phyloP scores from a whole-genome alignment of 2,888 invertebrate genomes.

The Drosophila histrio region DNA sequence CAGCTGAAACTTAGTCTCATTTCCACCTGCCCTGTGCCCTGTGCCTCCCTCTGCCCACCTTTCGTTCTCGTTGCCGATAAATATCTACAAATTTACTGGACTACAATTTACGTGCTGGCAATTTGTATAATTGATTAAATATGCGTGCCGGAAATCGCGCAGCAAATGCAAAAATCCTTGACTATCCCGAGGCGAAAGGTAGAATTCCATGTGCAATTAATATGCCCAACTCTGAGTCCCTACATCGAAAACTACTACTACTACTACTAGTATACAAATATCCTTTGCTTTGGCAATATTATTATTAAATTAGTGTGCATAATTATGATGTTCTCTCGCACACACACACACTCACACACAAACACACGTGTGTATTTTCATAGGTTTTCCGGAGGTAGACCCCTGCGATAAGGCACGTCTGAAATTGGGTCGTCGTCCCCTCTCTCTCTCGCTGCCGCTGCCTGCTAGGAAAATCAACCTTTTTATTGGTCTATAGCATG shows the following conservation, averaged over 20 bases:
- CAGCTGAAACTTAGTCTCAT: conserved; percentile 9
- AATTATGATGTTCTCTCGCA: conserved; percentile 50
- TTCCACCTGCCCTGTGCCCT: not conserved
- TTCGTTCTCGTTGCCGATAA: conserved; percentile 9
- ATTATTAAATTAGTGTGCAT: conserved; percentile 60
- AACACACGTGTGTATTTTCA: not conserved
- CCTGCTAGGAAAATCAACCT: conserved; percentile 21
- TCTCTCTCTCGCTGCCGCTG: not conserved
- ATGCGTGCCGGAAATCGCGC: conserved; percentile 70
- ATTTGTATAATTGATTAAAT: conserved; percentile 78
- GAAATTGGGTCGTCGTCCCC: conserved; percentile 66
- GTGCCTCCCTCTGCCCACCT: not conserved
- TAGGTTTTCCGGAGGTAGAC: conserved; percentile 22
- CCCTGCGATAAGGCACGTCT: conserved; percentile 73
- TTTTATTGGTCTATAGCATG: conserved; percentile 72
- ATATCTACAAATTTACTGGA: conserved; percentile 37
- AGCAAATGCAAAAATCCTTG: conserved; percentile 23
- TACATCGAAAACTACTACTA: no score
- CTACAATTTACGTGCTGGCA: conserved; percentile 52
- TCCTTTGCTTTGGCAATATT: conserved; percentile 40
- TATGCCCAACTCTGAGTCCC: conserved; percentile 3
- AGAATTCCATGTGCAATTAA: conserved; percentile 33
- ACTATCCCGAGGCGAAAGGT: not conserved
- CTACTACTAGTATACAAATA: conserved; percentile 10
- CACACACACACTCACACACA: not conserved